Evolutionary conservation across 2,113 vertebrate species (phyloP).

Genomic region (Azemiops feae): DNA sequence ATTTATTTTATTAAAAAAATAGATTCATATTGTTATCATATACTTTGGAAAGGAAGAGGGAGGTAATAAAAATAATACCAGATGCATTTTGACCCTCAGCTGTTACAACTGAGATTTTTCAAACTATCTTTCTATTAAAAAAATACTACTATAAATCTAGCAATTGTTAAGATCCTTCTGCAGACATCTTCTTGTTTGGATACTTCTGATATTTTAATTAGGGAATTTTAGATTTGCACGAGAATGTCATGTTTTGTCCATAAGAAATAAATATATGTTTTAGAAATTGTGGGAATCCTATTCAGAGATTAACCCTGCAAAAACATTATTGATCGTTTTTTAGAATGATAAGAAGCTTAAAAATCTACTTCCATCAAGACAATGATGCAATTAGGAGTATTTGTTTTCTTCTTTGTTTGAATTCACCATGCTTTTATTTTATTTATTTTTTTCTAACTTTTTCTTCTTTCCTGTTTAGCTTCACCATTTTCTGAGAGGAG

Average conservation of each 20-base stretch:
- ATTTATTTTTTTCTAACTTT: neutral
- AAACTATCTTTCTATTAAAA: neutral
- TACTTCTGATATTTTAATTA: neutral
- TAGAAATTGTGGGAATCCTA: neutral
- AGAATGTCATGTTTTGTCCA: neutral
- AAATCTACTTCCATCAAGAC: neutral
- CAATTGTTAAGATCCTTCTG: neutral
- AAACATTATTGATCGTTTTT: neutral
- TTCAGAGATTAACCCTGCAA: neutral
- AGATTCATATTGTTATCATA: neutral
- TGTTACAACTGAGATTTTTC: no score
- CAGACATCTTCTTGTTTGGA: neutral
- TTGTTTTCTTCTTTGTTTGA: neutral
- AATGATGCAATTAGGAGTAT: neutral
- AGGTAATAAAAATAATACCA: neutral
- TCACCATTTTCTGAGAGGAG: neutral
- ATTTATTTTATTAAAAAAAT: neutral
- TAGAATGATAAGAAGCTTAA: neutral
- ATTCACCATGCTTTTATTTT: no score
- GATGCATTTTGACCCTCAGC: neutral
- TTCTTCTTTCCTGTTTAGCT: neutral
- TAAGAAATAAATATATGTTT: neutral
- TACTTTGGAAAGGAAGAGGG: neutral
- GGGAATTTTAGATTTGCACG: neutral
- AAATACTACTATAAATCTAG: neutral